Conservation (phyloP, 1,140 invertebrate genomes). For the Oryzaephilus surinamensis region DNA sequence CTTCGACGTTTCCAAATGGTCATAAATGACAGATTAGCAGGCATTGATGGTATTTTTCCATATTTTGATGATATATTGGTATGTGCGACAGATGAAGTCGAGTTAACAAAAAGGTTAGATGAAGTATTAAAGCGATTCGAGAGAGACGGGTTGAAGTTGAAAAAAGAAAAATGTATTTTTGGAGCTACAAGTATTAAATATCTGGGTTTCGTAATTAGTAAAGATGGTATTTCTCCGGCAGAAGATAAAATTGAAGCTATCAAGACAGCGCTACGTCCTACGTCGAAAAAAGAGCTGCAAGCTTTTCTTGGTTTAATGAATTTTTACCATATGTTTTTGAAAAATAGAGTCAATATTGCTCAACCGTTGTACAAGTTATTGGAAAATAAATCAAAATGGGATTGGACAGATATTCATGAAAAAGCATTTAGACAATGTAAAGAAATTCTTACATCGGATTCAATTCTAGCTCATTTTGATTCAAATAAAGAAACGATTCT, state of each 20-base stretch:
- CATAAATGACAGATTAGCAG: conserved; percentile 24
- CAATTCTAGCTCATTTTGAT: conserved; percentile 17
- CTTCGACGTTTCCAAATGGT: no score
- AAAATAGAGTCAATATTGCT: conserved; percentile 15
- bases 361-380: conserved; percentile 20
- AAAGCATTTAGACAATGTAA: conserved; percentile 21
- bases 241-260: conserved; percentile 30
- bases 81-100: neutral
- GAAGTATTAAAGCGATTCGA: conserved; percentile 11
- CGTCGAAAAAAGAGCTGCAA: conserved; percentile 20
- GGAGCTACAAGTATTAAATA: conserved; percentile 19
- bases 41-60: conserved; percentile 22
- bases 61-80: conserved; percentile 33
- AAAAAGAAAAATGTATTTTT: conserved; percentile 24
- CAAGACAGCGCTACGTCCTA: conserved; percentile 16
- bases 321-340: conserved; percentile 30
- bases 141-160: conserved; percentile 23
- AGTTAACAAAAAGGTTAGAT: neutral
- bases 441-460: conserved; percentile 21
- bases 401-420: conserved; percentile 18
- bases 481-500: conserved; percentile 16
- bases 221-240: conserved; percentile 21
- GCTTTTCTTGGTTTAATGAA: no score
- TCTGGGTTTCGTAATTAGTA: conserved; percentile 30
- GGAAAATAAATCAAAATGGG: conserved; percentile 32